Evolutionary conservation across 2,113 vertebrate genomes (phyloP).

Genomic region (Ranitomeya imitator): DNA sequence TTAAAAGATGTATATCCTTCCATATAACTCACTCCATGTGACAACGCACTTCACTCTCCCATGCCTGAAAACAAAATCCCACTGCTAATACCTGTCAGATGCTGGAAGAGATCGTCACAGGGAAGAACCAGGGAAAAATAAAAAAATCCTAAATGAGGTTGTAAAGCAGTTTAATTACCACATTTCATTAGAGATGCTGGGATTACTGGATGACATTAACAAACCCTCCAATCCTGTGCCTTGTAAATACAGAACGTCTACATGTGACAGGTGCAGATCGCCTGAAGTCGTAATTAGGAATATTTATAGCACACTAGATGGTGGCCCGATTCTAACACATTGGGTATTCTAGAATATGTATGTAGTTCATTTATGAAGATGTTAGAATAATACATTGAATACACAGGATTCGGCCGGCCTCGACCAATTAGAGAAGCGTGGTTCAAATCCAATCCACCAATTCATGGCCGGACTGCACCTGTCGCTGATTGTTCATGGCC

Average conservation of each 20-base stretch:
- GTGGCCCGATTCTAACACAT: too few species aligned
- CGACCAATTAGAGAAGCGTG: too few species aligned
- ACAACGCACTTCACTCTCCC: background rate
- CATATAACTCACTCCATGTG: background rate
- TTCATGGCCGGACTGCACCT: too few species aligned
- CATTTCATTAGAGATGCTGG: background rate
- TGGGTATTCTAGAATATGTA: too few species aligned
- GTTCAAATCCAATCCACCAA: too few species aligned
- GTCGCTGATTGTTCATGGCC: too few species aligned
- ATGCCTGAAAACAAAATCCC: background rate
- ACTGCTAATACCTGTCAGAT: background rate
- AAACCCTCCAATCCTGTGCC: background rate
- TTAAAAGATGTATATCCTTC: background rate
- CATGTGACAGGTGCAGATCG: background rate
- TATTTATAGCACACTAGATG: slow-evolving; percentile 18
- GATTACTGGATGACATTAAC: background rate
- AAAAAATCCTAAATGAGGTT: slow-evolving; percentile 11
- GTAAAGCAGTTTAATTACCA: slow-evolving; percentile 12
- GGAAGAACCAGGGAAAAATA: background rate
- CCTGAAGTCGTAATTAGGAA: background rate
- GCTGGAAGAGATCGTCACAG: background rate
- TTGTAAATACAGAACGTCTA: slow-evolving; percentile 1
- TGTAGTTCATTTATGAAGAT: too few species aligned
- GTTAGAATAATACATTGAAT: too few species aligned
- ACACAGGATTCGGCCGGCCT: too few species aligned